Evolutionary conservation across 2,113 vertebrate genomes (phyloP).

Genomic region (Hipposideros armiger): DNA sequence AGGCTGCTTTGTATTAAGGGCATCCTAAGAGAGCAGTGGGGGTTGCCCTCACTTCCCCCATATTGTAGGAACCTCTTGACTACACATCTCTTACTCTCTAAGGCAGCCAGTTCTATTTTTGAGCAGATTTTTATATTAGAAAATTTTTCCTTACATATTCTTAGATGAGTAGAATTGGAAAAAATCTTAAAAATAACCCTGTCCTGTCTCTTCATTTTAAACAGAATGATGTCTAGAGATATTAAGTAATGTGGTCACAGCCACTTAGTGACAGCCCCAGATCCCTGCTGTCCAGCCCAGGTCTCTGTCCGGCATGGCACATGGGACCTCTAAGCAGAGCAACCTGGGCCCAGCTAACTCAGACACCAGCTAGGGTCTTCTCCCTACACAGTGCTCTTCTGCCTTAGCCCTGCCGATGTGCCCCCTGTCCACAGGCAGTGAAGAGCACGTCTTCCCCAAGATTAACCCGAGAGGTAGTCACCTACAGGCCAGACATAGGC

Average conservation of each 20-base stretch:
- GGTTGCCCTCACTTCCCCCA: too few relatives aligned
- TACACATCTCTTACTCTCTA: not conserved
- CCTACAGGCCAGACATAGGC: accelerated
- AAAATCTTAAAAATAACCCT: not conserved
- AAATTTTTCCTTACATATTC: not conserved
- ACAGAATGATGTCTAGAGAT: not conserved
- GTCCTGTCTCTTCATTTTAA: not conserved
- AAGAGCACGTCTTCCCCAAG: not conserved
- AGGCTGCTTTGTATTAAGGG: not conserved
- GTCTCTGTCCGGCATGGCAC: not conserved
- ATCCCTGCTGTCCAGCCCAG: not conserved
- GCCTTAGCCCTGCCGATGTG: accelerated
- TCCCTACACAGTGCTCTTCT: not conserved
- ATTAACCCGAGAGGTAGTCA: not conserved
- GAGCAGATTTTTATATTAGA: not conserved
- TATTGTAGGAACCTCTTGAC: not conserved
- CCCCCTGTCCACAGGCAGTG: not conserved
- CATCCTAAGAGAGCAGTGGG: not conserved
- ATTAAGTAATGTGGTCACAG: not conserved
- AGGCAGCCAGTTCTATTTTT: not conserved
- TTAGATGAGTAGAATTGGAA: not conserved
- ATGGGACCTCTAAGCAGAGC: accelerated
- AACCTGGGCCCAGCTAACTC: not conserved
- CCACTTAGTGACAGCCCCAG: not conserved
- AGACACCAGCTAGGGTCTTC: accelerated